Evolutionary conservation across 2,797 vertebrate species (phyloP).

Genomic region (Sebastes diploproa): DNA sequence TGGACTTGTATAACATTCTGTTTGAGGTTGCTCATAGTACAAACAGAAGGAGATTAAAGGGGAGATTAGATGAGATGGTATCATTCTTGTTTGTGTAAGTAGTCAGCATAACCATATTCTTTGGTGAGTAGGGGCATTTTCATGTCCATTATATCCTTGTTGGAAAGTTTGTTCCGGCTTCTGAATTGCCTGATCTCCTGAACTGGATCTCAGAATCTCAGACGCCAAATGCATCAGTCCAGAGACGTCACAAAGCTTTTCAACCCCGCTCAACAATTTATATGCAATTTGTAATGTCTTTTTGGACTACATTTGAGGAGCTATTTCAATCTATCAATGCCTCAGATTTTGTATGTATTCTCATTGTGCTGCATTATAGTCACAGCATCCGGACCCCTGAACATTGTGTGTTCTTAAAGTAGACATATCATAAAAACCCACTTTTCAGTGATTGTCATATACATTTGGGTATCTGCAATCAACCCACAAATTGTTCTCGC

Average conservation of each 20-base stretch:
- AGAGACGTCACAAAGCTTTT: not conserved
- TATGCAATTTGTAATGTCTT: not conserved
- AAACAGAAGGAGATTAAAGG: not conserved
- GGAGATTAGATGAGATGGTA: not conserved
- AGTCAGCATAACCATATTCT: not conserved
- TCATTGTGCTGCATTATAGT: not conserved
- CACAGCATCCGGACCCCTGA: not conserved
- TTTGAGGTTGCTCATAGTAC: not conserved
- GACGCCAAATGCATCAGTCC: not conserved
- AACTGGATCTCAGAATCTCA: not conserved
- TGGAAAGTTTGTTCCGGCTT: not conserved
- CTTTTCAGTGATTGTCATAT: not conserved
- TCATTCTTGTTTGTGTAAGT: not conserved
- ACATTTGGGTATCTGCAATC: not conserved
- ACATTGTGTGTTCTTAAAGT: not conserved
- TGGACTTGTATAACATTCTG: not conserved
- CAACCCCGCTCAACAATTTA: not conserved
- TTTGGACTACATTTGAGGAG: not conserved
- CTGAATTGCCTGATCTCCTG: not conserved
- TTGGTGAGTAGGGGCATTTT: not conserved
- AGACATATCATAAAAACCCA: not conserved
- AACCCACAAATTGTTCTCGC: too few relatives aligned
- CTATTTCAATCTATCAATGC: not conserved
- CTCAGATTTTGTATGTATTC: not conserved
- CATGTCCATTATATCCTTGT: not conserved